phyloP scores from a whole-genome alignment of 1,140 invertebrate genomes.

The Calliopsis andreniformis region DNA sequence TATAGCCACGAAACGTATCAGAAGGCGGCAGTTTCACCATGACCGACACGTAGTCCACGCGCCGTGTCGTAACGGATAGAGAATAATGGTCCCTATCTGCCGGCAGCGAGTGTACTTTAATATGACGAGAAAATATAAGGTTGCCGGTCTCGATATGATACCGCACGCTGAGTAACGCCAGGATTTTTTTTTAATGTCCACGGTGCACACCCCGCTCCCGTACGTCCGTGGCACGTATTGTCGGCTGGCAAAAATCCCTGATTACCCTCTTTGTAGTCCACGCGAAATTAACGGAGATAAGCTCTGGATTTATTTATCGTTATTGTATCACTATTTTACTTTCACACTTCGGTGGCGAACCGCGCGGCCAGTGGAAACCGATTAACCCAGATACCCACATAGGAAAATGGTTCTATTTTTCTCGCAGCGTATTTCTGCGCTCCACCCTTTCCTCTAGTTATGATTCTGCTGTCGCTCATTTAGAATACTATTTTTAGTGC shows the following conservation, averaged over 20 bases:
- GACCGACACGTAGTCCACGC: constrained; percentile 33
- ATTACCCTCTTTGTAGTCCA: constrained; percentile 44
- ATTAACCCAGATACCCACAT: constrained; percentile 52
- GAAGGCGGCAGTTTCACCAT: constrained; percentile 30
- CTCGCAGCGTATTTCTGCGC: not conserved
- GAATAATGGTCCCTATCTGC: constrained; percentile 54
- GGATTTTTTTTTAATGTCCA: constrained; percentile 9
- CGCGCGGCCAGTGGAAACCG: constrained; percentile 26
- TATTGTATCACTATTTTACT: constrained; percentile 47
- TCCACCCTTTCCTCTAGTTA: not conserved
- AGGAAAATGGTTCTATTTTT: constrained; percentile 26
- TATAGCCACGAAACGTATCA: not conserved
- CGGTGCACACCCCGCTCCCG: not conserved
- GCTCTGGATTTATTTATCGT: constrained; percentile 47
- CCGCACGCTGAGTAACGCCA: constrained; percentile 44
- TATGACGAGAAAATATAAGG: constrained; percentile 59
- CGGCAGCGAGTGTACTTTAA: constrained; percentile 44
- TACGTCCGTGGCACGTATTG: not conserved
- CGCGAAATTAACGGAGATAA: constrained; percentile 50
- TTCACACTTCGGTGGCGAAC: constrained; percentile 47
- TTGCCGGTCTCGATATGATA: constrained; percentile 50
- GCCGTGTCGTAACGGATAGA: constrained; percentile 52
- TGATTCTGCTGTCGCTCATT: not conserved
- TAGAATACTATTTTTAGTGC: no score
- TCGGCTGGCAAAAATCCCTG: constrained; percentile 30